phyloP scores from a whole-genome alignment of 1,140 invertebrate species.

The Drosophila obscura region DNA sequence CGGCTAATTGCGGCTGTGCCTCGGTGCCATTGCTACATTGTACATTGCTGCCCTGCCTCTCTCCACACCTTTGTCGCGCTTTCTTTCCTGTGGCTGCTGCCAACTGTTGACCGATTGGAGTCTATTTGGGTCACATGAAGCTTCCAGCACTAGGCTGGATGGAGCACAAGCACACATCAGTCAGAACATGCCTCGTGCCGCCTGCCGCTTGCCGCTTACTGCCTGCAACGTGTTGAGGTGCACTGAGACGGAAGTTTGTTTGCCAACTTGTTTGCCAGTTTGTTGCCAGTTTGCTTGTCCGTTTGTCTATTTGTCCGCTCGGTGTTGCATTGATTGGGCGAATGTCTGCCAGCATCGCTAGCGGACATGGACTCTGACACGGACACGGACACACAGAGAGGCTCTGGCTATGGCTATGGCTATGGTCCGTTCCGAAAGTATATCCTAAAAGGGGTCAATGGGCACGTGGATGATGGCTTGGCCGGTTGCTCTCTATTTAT shows the following conservation, averaged over 20 bases:
- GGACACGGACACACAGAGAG: too few species aligned
- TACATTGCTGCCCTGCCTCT: slow-evolving; percentile 9
- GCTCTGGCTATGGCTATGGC: background rate
- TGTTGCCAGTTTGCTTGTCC: slow-evolving; percentile 24
- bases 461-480: background rate
- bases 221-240: slow-evolving; percentile 60
- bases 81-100: slow-evolving; percentile 58
- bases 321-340: slow-evolving; percentile 55
- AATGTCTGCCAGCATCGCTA: slow-evolving; percentile 38
- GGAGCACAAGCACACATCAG: slow-evolving; percentile 19
- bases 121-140: slow-evolving; percentile 69
- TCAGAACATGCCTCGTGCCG: slow-evolving; percentile 1
- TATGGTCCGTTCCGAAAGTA: background rate
- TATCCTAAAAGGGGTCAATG: slow-evolving; percentile 3
- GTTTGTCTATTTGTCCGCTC: slow-evolving; percentile 28
- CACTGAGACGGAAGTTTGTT: slow-evolving; percentile 73
- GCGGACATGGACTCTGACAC: slow-evolving; percentile 10
- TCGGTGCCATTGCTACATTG: slow-evolving; percentile 36
- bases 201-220: too few species aligned
- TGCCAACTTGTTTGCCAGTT: slow-evolving; percentile 53
- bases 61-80: slow-evolving; percentile 26
- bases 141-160: slow-evolving; percentile 30
- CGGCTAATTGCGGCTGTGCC: slow-evolving; percentile 56
- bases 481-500: too few species aligned
- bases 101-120: slow-evolving; percentile 44